Conservation (phyloP, 2,113 vertebrate species). For the Lampris megalopsis region DNA sequence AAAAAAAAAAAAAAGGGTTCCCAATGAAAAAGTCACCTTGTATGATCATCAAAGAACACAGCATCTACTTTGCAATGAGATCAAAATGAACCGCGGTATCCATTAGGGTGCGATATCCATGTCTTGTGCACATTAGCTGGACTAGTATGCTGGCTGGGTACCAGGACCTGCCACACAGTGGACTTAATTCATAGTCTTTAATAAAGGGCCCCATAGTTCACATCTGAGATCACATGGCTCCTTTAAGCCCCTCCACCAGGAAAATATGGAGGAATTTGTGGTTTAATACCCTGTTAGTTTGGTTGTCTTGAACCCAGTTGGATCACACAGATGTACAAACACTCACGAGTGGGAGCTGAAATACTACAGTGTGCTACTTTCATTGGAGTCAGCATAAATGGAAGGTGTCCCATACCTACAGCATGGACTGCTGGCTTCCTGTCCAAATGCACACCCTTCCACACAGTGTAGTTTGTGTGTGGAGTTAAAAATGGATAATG, state of each 20-base stretch:
- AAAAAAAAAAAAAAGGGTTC: no score
- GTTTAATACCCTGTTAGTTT: constrained; percentile 5
- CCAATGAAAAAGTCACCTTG: no score
- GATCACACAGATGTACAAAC: constrained; percentile 11
- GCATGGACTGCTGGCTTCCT: not conserved
- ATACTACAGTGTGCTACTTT: not conserved
- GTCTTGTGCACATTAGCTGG: no score
- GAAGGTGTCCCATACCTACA: not conserved
- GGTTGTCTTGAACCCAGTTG: not conserved
- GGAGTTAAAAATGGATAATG: not conserved
- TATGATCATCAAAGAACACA: no score
- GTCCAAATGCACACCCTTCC: not conserved
- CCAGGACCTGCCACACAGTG: not conserved
- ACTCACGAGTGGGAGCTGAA: not conserved
- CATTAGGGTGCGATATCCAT: no score
- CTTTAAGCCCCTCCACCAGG: not conserved
- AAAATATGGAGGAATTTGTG: constrained; percentile 2
- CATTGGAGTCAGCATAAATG: not conserved
- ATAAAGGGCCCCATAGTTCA: not conserved
- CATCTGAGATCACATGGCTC: not conserved
- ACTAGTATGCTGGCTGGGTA: no score
- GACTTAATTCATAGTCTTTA: not conserved
- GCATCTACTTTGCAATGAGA: not conserved
- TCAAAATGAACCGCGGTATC: not conserved
- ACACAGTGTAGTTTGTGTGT: not conserved